Conservation (phyloP, 2,888 invertebrate genomes). For the Drosophila neotestacea region DNA sequence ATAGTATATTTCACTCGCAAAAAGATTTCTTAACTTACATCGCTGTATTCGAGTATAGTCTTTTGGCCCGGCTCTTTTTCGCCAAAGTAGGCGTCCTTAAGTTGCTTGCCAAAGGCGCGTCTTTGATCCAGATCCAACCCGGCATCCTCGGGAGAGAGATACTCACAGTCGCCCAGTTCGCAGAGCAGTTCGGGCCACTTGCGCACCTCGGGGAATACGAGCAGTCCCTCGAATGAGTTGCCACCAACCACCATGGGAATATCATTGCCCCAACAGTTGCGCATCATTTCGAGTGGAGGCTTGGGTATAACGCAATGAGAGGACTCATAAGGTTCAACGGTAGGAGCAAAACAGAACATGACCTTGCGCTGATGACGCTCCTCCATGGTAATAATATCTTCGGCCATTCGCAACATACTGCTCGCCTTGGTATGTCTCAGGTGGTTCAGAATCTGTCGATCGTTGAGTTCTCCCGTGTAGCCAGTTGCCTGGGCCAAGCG, state of each 20-base stretch:
- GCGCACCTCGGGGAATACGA: conserved; percentile 81
- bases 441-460: conserved; percentile 82
- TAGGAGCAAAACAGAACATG: conserved; percentile 82
- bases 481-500: conserved; percentile 83
- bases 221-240: conserved; percentile 83
- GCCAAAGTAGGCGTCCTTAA: conserved; percentile 85
- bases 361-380: conserved; percentile 80
- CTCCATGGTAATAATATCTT: conserved; percentile 82
- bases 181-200: conserved; percentile 80
- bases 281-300: conserved; percentile 83
- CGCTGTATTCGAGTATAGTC: conserved; percentile 84
- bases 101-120: conserved; percentile 81
- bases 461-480: conserved; percentile 80
- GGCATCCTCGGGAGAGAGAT: conserved; percentile 81
- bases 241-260: conserved; percentile 84
- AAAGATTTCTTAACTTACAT: conserved; percentile 71
- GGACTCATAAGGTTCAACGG: conserved; percentile 82
- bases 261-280: conserved; percentile 83
- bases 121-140: conserved; percentile 76
- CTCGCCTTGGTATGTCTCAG: conserved; percentile 82
- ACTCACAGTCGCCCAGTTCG: conserved; percentile 80
- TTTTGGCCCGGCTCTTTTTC: conserved; percentile 83
- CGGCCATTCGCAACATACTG: conserved; percentile 81
- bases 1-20: too few relatives aligned
- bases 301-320: conserved; percentile 82